A percentile compares a stretch with the other conserved stretches of the same genome.
Conservation (phyloP, 2,888 invertebrate species). For the Lathronympha strigana region DNA sequence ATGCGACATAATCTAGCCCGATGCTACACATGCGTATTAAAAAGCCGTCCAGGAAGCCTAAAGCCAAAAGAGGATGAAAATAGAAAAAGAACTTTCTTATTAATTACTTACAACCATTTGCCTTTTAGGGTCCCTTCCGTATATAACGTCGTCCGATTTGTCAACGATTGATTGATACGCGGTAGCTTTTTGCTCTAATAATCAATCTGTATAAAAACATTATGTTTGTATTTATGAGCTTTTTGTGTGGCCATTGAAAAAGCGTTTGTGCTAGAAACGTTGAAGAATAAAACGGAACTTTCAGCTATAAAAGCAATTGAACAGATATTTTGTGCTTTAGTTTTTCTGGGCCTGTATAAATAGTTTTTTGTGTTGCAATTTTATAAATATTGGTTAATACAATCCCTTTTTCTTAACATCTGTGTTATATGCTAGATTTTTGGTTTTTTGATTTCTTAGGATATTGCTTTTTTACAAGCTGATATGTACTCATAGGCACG, state of each 20-base stretch:
- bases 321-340: background rate
- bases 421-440: too few relatives aligned
- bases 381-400: too few relatives aligned
- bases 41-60: conserved; percentile 7
- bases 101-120: conserved; percentile 45
- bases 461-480: too few relatives aligned
- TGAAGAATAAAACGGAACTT: background rate
- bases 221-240: conserved; percentile 28
- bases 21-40: conserved; percentile 1
- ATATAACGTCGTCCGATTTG: conserved; percentile 49
- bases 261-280: background rate
- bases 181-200: conserved; percentile 29
- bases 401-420: too few relatives aligned
- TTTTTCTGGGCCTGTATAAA: background rate
- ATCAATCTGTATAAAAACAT: conserved; percentile 31
- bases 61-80: conserved; percentile 4
- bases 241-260: conserved; percentile 1
- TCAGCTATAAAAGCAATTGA: background rate
- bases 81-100: conserved; percentile 14
- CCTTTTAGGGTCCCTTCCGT: conserved; percentile 48
- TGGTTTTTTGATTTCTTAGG: too few relatives aligned
- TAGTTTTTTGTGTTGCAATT: too few relatives aligned
- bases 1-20: background rate
- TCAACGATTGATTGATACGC: conserved; percentile 55
- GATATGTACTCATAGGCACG: too few relatives aligned